A percentile compares a stretch with the other conserved stretches of the same genome.
Evolutionary conservation across 2,888 invertebrate species (phyloP).

Genomic region (Euzetes globulus): DNA sequence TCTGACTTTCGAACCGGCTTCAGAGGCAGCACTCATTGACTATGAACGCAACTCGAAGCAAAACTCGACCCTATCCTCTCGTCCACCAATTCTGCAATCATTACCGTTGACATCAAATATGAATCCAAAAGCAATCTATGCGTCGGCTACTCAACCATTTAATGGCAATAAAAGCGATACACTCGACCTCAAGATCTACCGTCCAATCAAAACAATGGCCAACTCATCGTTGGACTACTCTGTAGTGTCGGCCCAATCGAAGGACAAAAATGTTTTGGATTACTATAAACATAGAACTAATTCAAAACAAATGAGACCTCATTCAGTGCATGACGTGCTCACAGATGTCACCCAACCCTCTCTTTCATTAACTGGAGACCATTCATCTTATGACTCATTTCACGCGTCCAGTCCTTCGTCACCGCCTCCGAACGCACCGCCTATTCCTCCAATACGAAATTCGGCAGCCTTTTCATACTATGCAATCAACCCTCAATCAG

Average conservation of each 20-base stretch:
- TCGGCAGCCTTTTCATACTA: slow-evolving; percentile 37
- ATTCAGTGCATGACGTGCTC: slow-evolving; percentile 30
- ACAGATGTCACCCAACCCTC: slow-evolving; percentile 5
- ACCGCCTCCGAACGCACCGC: not conserved
- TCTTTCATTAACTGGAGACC: not conserved
- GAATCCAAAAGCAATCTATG: slow-evolving; percentile 18
- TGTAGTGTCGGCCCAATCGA: slow-evolving; percentile 51
- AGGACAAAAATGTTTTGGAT: slow-evolving; percentile 54
- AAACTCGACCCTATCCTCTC: not conserved
- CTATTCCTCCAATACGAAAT: slow-evolving; percentile 14
- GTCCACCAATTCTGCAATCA: not conserved
- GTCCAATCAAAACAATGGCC: slow-evolving; percentile 36
- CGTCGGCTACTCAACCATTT: not conserved
- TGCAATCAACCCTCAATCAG: slow-evolving; percentile 36
- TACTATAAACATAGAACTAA: slow-evolving; percentile 49
- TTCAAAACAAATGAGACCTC: slow-evolving; percentile 18
- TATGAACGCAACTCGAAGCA: slow-evolving; percentile 4
- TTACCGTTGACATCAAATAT: not conserved
- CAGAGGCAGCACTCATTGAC: slow-evolving; percentile 2
- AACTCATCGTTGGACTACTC: slow-evolving; percentile 54
- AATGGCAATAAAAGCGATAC: slow-evolving; percentile 10
- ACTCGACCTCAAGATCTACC: not conserved
- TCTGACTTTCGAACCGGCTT: slow-evolving; percentile 15
- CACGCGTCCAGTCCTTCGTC: not conserved
- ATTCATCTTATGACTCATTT: slow-evolving; percentile 14